Evolutionary conservation across 2,888 invertebrate species (phyloP).

Genomic region (Drosophila pullipes): DNA sequence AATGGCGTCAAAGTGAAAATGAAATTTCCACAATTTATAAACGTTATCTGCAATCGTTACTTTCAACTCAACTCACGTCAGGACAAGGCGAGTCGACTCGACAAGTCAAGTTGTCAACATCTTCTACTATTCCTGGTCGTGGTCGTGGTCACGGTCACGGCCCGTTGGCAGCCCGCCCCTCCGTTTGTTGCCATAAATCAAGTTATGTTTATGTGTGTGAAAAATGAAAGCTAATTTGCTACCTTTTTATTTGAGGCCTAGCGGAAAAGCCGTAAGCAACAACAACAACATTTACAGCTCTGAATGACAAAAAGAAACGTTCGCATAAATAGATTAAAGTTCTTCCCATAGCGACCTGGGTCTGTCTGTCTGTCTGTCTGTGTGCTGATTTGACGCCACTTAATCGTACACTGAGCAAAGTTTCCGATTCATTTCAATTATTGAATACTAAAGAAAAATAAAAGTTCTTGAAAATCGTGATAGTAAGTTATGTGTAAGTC

Average conservation of each 20-base stretch:
- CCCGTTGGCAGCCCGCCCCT: slow-evolving; percentile 2
- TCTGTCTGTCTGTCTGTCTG: background rate
- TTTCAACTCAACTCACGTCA: slow-evolving; percentile 19
- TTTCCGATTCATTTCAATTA: background rate
- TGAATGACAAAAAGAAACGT: slow-evolving; percentile 54
- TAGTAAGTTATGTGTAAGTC: background rate
- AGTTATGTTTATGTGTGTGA: slow-evolving; percentile 77
- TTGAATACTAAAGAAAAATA: background rate
- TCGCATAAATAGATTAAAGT: slow-evolving; percentile 56
- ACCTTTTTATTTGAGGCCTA: slow-evolving; percentile 68
- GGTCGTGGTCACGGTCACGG: slow-evolving; percentile 37
- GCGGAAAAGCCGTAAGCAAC: slow-evolving; percentile 22
- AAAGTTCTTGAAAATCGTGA: background rate
- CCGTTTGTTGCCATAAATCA: slow-evolving; percentile 68
- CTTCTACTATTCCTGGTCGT: background rate
- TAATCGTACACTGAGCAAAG: slow-evolving; percentile 42
- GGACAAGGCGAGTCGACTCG: slow-evolving; percentile 1
- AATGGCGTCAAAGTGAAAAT: slow-evolving; percentile 65
- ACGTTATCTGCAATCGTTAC: slow-evolving; percentile 68
- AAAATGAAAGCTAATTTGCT: slow-evolving; percentile 81
- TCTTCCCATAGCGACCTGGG: slow-evolving; percentile 4
- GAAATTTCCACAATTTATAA: slow-evolving; percentile 80
- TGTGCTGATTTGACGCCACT: slow-evolving; percentile 11
- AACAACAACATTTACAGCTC: slow-evolving; percentile 5
- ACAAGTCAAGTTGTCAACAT: slow-evolving; percentile 70